Conservation (phyloP, 2,888 invertebrate genomes). For the Ectobius pallidus region DNA sequence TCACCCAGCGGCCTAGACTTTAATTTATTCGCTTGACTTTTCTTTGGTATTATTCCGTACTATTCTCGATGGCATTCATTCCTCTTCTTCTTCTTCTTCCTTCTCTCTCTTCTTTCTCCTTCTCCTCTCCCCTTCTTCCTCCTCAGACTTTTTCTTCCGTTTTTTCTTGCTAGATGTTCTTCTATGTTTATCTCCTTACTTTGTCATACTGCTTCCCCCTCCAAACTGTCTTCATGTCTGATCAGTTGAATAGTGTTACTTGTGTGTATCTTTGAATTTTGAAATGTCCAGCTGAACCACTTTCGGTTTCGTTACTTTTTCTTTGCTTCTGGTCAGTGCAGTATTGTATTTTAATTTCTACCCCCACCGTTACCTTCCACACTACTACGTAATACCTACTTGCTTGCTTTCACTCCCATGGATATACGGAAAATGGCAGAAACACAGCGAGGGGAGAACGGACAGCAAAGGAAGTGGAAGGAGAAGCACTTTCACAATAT, state of each 20-base stretch:
- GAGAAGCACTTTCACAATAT: constrained; percentile 37
- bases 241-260: no score
- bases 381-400: constrained; percentile 5
- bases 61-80: constrained; percentile 9
- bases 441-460: neutral
- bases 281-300: no score
- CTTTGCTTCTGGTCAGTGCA: neutral
- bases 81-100: neutral
- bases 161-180: no score
- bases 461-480: constrained; percentile 7
- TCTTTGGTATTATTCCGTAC: no score
- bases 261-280: no score
- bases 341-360: constrained; percentile 21
- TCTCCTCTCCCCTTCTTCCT: no score
- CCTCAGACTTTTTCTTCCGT: no score
- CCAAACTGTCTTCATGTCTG: no score
- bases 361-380: neutral
- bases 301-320: neutral
- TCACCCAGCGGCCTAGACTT: no score
- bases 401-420: constrained; percentile 32
- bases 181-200: neutral
- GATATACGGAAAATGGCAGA: constrained; percentile 32
- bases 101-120: neutral
- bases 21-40: no score
- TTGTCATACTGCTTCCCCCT: no score